Percentiles rank a stretch among this genome's conserved stretches.
These are phyloP conservation scores for Dasypogon diadema DNA, from an alignment of 2,888 invertebrate species.

Conservation along the genomic window DNA sequence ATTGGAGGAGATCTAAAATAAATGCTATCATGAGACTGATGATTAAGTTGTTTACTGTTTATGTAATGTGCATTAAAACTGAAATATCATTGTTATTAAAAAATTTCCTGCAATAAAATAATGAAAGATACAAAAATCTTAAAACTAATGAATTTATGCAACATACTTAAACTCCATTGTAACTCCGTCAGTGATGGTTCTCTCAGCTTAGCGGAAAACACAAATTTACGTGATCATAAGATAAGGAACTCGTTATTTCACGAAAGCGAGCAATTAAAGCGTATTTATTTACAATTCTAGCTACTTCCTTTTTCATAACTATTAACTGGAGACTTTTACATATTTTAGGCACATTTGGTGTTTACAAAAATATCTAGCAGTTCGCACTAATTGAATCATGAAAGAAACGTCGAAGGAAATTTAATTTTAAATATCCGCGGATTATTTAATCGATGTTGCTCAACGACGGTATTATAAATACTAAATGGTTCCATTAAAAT, in stretches of 20 bases:
- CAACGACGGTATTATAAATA: neutral
- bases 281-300: slow-evolving; percentile 27
- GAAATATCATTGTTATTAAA: no score
- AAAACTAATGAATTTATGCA: slow-evolving; percentile 18
- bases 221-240: slow-evolving; percentile 43
- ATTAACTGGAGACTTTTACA: slow-evolving; percentile 9
- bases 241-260: slow-evolving; percentile 36
- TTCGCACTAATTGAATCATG: neutral
- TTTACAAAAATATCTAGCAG: neutral
- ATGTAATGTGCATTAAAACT: no score
- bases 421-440: no score
- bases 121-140: no score
- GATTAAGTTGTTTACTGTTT: no score
- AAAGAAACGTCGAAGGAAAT: no score
- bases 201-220: slow-evolving; percentile 33
- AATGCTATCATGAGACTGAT: no score
- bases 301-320: slow-evolving; percentile 44
- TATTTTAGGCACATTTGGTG: slow-evolving; percentile 30
- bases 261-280: slow-evolving; percentile 37
- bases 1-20: no score
- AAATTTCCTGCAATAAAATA: no score
- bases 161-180: slow-evolving; percentile 39
- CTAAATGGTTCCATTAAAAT: no score
- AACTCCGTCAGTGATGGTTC: slow-evolving; percentile 4
- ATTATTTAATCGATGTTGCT: neutral